Evolutionary conservation across 2,113 vertebrate genomes (phyloP), one percentile per base, ranked within the genome.

Genomic region (Globicephala melas): DNA sequence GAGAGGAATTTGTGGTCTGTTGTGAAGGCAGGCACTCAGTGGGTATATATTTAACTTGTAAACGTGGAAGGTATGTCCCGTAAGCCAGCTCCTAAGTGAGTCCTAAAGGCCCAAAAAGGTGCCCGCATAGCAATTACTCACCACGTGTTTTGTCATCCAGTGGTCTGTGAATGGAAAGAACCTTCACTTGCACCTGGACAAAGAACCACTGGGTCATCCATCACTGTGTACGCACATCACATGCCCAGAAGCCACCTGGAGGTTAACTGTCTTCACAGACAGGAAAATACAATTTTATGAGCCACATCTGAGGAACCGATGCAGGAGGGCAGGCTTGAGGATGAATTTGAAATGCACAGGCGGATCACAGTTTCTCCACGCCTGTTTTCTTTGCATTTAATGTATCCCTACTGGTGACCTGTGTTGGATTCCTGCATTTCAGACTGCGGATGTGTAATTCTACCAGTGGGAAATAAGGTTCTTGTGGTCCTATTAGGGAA

Each of bases 381-480:
- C 77, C 83, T 93, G 92, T 84, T 98, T 92, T 84, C 92, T 93
- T 83, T 97, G 96, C 31, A 2, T 96, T 97, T 97, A 96, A 97
- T 79, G 33, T 63, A 79, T 97, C 97, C 89, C 95, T 95, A 50
- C 74, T 91, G 97, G 85, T 98, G 98, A 98, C 98, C 98, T 95
- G 95, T 96, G 90, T 94, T 96, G 84, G 94, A 85, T 94, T 96
- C 1, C 0, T 97, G 94, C 83, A 77, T 86, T 97, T 98, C 82
- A 96, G 81, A 77, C 41, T 97, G 79, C 47, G 97, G 97, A 97
- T 38, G 12, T 96, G 93, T 98, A 98, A 98, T 97, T 98, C 97
- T 98, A 95, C 93, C 98, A 98, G 98, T 98, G 95, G 98, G 98
- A 99, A 98, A 98, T 97, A 98, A 97, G 95, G 91, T 88, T 98